These are phyloP conservation scores for Drosophila teissieri DNA, from an alignment of 1,140 invertebrate species.

Conservation along the genomic window DNA sequence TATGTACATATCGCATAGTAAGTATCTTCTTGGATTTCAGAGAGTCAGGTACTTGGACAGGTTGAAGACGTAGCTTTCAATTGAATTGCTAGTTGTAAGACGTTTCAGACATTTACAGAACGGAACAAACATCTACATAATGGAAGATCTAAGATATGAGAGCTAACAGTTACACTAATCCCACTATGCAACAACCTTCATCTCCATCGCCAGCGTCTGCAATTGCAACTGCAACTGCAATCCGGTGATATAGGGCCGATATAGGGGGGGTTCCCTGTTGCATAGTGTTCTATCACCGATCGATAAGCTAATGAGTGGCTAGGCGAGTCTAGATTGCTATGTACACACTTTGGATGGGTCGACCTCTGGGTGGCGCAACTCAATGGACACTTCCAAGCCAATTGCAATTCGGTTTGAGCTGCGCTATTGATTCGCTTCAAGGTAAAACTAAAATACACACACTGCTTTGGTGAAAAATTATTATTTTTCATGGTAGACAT, in stretches of 20 bases:
- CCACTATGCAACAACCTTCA: slow-evolving; percentile 26
- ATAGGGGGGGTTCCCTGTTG: slow-evolving; percentile 3
- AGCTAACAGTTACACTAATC: slow-evolving; percentile 52
- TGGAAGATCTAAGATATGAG: slow-evolving; percentile 80
- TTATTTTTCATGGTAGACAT: too few relatives aligned
- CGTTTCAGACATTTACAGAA: slow-evolving; percentile 52
- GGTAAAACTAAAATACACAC: too few relatives aligned
- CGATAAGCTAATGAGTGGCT: slow-evolving; percentile 51
- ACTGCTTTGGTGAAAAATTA: too few relatives aligned
- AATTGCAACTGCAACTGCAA: too few relatives aligned
- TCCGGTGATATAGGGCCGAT: background rate
- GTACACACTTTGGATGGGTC: slow-evolving; percentile 3
- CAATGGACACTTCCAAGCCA: slow-evolving; percentile 7
- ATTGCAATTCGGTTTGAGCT: too few relatives aligned
- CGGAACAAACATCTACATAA: slow-evolving; percentile 41
- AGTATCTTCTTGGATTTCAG: slow-evolving; percentile 20
- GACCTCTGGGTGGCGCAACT: background rate
- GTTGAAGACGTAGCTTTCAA: slow-evolving; percentile 74
- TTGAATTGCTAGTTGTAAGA: slow-evolving; percentile 12
- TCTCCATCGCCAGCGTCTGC: background rate
- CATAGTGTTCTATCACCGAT: slow-evolving; percentile 59
- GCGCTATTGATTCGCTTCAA: too few relatives aligned
- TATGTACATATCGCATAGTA: slow-evolving; percentile 22
- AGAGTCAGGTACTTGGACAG: slow-evolving; percentile 76
- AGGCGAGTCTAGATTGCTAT: slow-evolving; percentile 24